These are phyloP conservation scores for Pimpla rufipes DNA, from an alignment of 2,888 invertebrate species.

Conservation along the genomic window DNA sequence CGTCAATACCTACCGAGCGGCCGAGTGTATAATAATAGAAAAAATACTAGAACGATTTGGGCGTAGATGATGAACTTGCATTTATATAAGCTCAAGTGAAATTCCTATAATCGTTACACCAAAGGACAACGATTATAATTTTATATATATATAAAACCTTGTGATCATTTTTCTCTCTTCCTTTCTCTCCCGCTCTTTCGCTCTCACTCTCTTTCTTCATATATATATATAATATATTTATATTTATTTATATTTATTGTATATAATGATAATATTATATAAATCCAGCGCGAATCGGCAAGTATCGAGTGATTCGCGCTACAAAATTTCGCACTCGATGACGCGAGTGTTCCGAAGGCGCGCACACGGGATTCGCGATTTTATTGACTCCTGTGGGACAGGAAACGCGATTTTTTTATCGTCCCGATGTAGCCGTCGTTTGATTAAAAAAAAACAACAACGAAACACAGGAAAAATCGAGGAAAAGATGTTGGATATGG, in stretches of 20 bases:
- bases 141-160: constrained; percentile 75
- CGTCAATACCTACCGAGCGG: constrained; percentile 57
- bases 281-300: constrained; percentile 75
- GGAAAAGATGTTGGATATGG: constrained; percentile 50
- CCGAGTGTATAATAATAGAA: not conserved
- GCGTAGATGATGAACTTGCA: constrained; percentile 66
- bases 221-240: constrained; percentile 70
- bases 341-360: not conserved
- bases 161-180: constrained; percentile 58
- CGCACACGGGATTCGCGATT: constrained; percentile 15
- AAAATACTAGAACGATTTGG: constrained; percentile 40
- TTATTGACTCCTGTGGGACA: constrained; percentile 1
- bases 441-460: not conserved
- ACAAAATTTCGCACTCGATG: constrained; percentile 52
- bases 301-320: constrained; percentile 72
- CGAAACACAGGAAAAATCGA: not conserved
- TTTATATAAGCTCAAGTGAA: constrained; percentile 69
- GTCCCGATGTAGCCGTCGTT: not conserved
- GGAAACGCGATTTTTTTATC: too few relatives aligned
- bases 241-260: constrained; percentile 58
- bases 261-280: constrained; percentile 72
- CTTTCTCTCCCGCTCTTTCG: constrained; percentile 5
- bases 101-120: constrained; percentile 69
- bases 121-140: constrained; percentile 72
- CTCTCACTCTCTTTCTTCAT: constrained; percentile 27